Evolutionary conservation across 92 coral and sea anemone genomes (phyloP), one percentile per base, ranked within the genome.

Genomic region (Muricea muricata): DNA sequence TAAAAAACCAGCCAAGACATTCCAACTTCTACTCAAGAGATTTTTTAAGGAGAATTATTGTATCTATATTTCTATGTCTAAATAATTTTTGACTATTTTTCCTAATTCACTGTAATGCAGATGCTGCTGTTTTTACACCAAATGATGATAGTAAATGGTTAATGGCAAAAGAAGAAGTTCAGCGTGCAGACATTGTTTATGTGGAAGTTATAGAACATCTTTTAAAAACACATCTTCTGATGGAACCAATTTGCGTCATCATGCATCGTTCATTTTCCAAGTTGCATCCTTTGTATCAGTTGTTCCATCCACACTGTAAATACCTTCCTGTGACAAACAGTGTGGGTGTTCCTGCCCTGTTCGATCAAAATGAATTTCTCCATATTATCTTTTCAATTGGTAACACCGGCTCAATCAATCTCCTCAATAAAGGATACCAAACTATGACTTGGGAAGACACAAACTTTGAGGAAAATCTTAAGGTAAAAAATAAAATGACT

Each of bases 141-240:
- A 90, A 78, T 0, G 94, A 93, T 63, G 98, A 97, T 8, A 92
- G 87, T 61, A 80, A 89, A 69, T 96, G 99, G 99, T 29, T 82
- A 78, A 50, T 96, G 26, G 99, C 99, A 0, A 96, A 96, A 69
- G 94, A 86, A 71, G 73, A 88, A 52, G 79, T 95, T 24, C 93
- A 95, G 71, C 90, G 89, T 30, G 88, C 98, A 34, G 97, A 95
- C 82, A 90, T 86, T 66, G 96, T 93, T 23, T 85, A 93, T 52
- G 94, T 90, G 10, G 88, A 95, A 81, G 88, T 95, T 93, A 87
- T 93, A 61, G 98, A 95, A 69, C 98, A 95, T 73, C 68, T 95
- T 20, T 91, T 95, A 9, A 91, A 93, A 70, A 91, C 97, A n/a
- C 98, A 95, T 65, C 77, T 95, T 46, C 86, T 95, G 91, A 90